Conservation (phyloP, 1,140 invertebrate genomes). For the Drosophila rufa region DNA sequence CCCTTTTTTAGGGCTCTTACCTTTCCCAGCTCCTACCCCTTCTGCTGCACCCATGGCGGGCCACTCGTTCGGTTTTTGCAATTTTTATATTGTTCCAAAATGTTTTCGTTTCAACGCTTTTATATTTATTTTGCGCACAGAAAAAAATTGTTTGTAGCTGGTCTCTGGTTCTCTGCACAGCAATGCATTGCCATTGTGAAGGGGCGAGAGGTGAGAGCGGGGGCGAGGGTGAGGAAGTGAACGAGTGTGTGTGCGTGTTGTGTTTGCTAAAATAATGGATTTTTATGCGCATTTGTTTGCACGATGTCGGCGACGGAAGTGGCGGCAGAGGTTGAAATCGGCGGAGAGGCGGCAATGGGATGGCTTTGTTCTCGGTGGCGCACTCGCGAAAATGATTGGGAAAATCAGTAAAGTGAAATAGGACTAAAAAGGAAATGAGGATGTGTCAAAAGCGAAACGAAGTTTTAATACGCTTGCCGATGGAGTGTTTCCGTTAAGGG, state of each 20-base stretch:
- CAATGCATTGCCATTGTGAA: constrained; percentile 35
- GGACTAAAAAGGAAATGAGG: constrained; percentile 25
- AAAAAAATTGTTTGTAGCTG: constrained; percentile 61
- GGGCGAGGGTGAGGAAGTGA: background rate
- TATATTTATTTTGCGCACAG: constrained; percentile 72
- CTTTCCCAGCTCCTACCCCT: background rate
- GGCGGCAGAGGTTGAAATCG: constrained; percentile 19
- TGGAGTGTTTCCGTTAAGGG: background rate
- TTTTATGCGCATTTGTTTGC: constrained; percentile 80
- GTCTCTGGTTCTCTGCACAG: constrained; percentile 3
- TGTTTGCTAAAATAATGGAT: constrained; percentile 79
- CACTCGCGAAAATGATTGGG: constrained; percentile 60
- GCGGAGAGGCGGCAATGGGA: constrained; percentile 11
- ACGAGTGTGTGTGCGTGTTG: constrained; percentile 44
- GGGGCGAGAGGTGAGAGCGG: background rate
- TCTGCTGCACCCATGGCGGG: background rate
- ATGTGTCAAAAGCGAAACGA: constrained; percentile 6
- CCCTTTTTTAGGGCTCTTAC: background rate
- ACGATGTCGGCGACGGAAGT: constrained; percentile 52
- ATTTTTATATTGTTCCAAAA: constrained; percentile 81
- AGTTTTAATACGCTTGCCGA: constrained; percentile 10
- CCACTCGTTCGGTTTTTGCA: constrained; percentile 53
- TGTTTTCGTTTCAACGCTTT: constrained; percentile 80
- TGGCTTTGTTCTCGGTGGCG: constrained; percentile 61
- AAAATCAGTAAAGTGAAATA: constrained; percentile 64